Evolutionary conservation across 2,797 vertebrate genomes (phyloP).

Genomic region (Dipus sagitta): DNA sequence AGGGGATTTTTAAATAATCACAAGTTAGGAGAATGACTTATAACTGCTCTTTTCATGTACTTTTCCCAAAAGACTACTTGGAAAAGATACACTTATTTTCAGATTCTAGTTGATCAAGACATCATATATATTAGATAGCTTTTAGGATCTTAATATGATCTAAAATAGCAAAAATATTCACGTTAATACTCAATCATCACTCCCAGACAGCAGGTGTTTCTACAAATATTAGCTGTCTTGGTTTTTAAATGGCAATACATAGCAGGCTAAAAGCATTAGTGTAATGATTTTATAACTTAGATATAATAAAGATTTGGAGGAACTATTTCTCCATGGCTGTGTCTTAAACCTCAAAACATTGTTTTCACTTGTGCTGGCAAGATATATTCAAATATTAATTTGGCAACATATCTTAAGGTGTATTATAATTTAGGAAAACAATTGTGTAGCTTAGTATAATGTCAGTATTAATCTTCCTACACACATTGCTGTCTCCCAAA

Average conservation of each 20-base stretch:
- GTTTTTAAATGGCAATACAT: constrained; percentile 52
- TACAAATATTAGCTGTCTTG: constrained; percentile 57
- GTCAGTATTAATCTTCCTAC: background rate
- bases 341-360: background rate
- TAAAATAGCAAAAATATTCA: constrained; percentile 42
- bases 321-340: background rate
- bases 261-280: background rate
- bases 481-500: constrained; percentile 51
- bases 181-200: constrained; percentile 34
- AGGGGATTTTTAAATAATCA: constrained; percentile 17
- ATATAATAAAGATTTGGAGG: background rate
- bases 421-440: constrained; percentile 47
- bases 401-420: background rate
- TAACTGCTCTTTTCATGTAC: background rate
- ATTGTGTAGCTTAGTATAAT: constrained; percentile 36
- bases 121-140: constrained; percentile 34
- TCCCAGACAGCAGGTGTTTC: constrained; percentile 38
- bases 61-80: constrained; percentile 49
- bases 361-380: background rate
- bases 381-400: constrained; percentile 3
- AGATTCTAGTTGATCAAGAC: constrained; percentile 29
- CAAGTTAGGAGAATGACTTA: background rate
- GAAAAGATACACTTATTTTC: constrained; percentile 55
- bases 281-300: constrained; percentile 23
- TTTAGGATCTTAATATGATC: background rate